phyloP scores from a whole-genome alignment of 2,888 invertebrate genomes.

The Apamea sordens region DNA sequence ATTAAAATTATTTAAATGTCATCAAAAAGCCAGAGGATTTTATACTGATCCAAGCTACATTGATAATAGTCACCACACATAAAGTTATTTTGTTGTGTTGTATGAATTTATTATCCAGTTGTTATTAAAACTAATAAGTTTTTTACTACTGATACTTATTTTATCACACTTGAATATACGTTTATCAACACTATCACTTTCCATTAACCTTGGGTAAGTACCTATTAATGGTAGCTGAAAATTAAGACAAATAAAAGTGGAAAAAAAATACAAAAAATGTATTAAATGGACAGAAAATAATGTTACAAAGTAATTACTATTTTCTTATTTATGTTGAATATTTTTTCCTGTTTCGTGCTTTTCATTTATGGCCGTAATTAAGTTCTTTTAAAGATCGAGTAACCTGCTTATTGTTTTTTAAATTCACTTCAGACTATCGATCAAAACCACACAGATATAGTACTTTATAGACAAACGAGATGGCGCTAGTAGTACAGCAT shows the following conservation, averaged over 20 bases:
- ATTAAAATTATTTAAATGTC: constrained; percentile 16
- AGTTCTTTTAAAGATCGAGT: not conserved
- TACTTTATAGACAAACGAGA: constrained; percentile 1
- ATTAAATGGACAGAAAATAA: not conserved
- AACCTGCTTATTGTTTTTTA: not conserved
- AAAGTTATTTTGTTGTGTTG: not conserved
- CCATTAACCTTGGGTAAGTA: not conserved
- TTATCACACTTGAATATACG: not conserved
- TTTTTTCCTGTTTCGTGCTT: not conserved
- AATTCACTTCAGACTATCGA: not conserved
- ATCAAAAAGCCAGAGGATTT: not conserved
- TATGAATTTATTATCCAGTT: not conserved
- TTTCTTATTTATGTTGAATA: not conserved
- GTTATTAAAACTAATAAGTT: not conserved
- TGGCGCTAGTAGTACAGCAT: constrained; percentile 19
- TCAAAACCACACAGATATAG: not conserved
- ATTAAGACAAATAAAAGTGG: not conserved
- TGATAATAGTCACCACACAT: not conserved
- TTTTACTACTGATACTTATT: not conserved
- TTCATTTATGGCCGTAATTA: not conserved
- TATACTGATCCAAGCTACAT: not conserved
- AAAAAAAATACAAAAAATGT: not conserved
- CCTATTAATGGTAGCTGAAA: not conserved
- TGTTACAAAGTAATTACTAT: not conserved
- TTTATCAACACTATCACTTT: not conserved